A percentile compares a stretch with the other conserved stretches of the same genome.
Evolutionary conservation across 2,797 vertebrate genomes (phyloP).

Genomic region (Lepus oiostolus): DNA sequence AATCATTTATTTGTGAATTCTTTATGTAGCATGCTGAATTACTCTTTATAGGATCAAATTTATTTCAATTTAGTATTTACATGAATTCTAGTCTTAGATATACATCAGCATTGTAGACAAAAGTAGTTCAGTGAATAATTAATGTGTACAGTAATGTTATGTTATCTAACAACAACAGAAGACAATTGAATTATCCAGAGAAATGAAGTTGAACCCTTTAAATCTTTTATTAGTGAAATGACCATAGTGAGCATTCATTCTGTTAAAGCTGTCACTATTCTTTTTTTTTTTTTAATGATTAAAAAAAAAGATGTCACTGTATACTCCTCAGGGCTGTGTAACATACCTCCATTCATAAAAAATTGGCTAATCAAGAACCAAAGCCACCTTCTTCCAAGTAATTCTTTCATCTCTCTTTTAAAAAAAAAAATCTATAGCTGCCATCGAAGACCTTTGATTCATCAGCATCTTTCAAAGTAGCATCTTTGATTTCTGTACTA

Average conservation of each 20-base stretch:
- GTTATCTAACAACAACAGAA: neutral
- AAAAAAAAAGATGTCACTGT: slow-evolving; percentile 56
- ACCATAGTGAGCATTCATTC: neutral
- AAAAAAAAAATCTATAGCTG: slow-evolving; percentile 32
- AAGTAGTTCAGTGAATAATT: slow-evolving; percentile 39
- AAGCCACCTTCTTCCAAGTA: slow-evolving; percentile 58
- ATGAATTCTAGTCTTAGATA: slow-evolving; percentile 59
- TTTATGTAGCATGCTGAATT: slow-evolving; percentile 62
- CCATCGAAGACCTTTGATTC: slow-evolving; percentile 46
- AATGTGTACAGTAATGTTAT: slow-evolving; percentile 7
- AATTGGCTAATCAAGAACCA: slow-evolving; percentile 69
- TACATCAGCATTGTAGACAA: neutral
- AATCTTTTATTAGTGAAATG: slow-evolving; percentile 38
- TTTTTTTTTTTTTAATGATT: neutral
- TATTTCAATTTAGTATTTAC: slow-evolving; percentile 54
- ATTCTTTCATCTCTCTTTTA: slow-evolving; percentile 37
- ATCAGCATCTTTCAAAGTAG: slow-evolving; percentile 4
- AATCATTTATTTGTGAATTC: slow-evolving; percentile 53
- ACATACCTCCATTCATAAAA: slow-evolving; percentile 76
- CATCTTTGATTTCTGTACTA: slow-evolving; percentile 43
- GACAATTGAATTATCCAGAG: slow-evolving; percentile 58
- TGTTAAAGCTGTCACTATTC: slow-evolving; percentile 12
- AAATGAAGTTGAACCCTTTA: slow-evolving; percentile 55
- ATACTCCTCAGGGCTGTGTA: slow-evolving; percentile 61
- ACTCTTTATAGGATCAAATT: slow-evolving; percentile 53